Evolutionary conservation across 1,140 invertebrate species (phyloP).

Genomic region (Drosophila subpulchrella): DNA sequence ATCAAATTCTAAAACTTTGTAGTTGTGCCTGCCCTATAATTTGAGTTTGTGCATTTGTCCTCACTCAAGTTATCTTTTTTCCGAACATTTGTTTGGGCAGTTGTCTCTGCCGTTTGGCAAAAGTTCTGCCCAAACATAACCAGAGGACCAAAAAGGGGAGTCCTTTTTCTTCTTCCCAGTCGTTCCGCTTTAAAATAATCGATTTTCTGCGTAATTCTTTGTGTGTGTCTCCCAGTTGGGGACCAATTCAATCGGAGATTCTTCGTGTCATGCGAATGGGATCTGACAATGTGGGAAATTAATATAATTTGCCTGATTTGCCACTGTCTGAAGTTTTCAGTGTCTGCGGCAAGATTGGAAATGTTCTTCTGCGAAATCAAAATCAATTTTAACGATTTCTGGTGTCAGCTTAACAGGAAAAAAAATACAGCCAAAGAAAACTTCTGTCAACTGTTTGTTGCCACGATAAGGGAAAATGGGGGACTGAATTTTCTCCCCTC

Average conservation of each 20-base stretch:
- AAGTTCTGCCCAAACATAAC: conserved; percentile 40
- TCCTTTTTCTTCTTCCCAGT: not conserved
- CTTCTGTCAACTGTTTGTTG: conserved; percentile 63
- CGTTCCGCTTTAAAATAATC: conserved; percentile 72
- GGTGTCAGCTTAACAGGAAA: conserved; percentile 21
- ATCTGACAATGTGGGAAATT: conserved; percentile 80
- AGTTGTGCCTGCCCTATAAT: conserved; percentile 14
- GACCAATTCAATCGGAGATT: conserved; percentile 46
- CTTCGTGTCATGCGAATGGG: conserved; percentile 67
- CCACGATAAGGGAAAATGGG: conserved; percentile 26
- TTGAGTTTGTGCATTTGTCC: conserved; percentile 46
- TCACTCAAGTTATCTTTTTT: conserved; percentile 46
- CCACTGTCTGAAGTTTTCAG: conserved; percentile 73
- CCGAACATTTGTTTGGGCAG: conserved; percentile 38
- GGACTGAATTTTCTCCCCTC: conserved; percentile 6
- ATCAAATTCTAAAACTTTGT: not conserved
- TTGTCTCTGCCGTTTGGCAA: conserved; percentile 38
- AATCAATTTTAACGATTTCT: conserved; percentile 79
- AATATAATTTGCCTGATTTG: conserved; percentile 82
- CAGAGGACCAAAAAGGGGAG: conserved; percentile 1
- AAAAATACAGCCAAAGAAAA: conserved; percentile 13
- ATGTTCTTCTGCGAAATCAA: conserved; percentile 65
- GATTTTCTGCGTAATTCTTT: conserved; percentile 67
- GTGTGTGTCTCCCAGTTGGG: conserved; percentile 19
- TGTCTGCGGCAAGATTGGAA: conserved; percentile 67